Conservation (phyloP, 2,113 vertebrate genomes). For the Urocynchramus pylzowi region DNA sequence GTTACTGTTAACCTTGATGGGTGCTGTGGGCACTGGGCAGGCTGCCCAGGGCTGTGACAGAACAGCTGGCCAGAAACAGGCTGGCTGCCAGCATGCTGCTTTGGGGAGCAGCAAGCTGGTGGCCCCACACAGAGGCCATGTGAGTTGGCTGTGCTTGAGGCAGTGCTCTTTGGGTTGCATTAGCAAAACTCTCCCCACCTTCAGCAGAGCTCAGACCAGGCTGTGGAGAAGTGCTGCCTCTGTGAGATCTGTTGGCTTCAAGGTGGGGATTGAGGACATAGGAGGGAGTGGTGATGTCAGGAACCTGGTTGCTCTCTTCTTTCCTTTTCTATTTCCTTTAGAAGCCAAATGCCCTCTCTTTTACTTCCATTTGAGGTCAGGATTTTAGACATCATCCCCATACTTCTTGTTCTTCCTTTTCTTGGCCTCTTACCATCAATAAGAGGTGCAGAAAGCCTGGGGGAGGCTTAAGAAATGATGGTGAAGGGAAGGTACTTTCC, state of each 20-base stretch:
- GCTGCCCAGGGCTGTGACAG: neutral
- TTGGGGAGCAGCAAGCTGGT: neutral
- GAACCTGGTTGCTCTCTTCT: neutral
- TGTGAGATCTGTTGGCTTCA: neutral
- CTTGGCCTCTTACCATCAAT: neutral
- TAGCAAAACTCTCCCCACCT: neutral
- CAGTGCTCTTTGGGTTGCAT: neutral
- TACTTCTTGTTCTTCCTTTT: neutral
- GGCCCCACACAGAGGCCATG: fast-evolving
- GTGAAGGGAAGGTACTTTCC: neutral
- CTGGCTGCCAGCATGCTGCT: fast-evolving
- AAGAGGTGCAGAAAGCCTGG: neutral
- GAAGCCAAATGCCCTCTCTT: neutral
- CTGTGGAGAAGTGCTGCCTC: neutral
- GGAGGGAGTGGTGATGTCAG: neutral
- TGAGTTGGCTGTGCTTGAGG: neutral
- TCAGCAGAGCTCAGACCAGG: neutral
- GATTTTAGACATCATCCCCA: neutral
- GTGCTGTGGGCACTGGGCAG: neutral
- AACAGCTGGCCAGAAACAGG: neutral
- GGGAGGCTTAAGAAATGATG: neutral
- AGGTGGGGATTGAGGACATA: neutral
- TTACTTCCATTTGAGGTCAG: neutral
- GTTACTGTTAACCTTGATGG: neutral
- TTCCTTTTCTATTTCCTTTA: neutral